Conservation (phyloP, 2,797 vertebrate species). For the Hoplostethus atlanticus region DNA sequence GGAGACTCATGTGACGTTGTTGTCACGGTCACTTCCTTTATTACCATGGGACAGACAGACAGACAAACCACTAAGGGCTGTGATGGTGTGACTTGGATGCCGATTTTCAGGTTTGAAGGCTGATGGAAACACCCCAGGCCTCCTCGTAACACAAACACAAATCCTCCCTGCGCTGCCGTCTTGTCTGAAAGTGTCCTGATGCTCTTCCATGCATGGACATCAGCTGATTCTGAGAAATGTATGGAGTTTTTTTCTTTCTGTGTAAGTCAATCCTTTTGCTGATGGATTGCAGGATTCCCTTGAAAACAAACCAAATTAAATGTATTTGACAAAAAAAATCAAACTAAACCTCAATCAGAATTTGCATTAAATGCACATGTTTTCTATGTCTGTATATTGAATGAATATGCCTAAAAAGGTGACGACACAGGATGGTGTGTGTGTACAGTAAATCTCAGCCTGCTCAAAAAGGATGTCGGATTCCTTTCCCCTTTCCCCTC, state of each 20-base stretch:
- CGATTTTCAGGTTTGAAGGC: slow-evolving; percentile 20
- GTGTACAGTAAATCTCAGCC: not conserved
- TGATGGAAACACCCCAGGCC: slow-evolving; percentile 7
- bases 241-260: slow-evolving; percentile 5
- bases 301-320: slow-evolving; percentile 29
- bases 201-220: slow-evolving; percentile 12
- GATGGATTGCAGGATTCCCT: not conserved
- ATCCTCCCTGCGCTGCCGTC: no score
- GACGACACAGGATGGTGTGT: not conserved
- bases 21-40: slow-evolving; percentile 16
- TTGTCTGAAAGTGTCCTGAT: slow-evolving; percentile 14
- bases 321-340: slow-evolving; percentile 11
- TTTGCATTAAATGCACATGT: slow-evolving; percentile 55
- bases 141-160: not conserved
- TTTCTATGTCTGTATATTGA: slow-evolving; percentile 25
- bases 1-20: slow-evolving; percentile 6
- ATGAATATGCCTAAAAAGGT: slow-evolving; percentile 6
- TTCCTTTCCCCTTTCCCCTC: slow-evolving; percentile 1
- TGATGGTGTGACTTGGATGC: slow-evolving; percentile 8
- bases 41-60: slow-evolving; percentile 22
- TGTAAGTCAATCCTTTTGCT: not conserved
- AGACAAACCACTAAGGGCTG: slow-evolving; percentile 49
- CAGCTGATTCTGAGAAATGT: slow-evolving; percentile 8
- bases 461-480: not conserved
- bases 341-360: slow-evolving; percentile 24